Percentiles rank a stretch among this genome's conserved stretches.
Evolutionary conservation across 2,888 invertebrate species (phyloP).

Genomic region (Alentia gelatinosa): DNA sequence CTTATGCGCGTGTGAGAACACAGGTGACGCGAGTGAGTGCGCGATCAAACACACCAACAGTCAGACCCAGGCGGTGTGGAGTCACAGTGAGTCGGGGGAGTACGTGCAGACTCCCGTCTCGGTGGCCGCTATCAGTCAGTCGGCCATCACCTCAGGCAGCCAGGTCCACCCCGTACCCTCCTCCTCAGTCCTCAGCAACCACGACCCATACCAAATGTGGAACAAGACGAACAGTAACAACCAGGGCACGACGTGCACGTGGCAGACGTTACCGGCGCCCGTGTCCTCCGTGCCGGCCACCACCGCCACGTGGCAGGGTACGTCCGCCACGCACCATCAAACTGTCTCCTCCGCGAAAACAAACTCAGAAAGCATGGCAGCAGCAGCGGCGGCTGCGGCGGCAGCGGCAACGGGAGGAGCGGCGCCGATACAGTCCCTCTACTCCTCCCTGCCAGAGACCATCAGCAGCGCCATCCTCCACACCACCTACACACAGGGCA

Average conservation of each 20-base stretch:
- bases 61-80: constrained; percentile 28
- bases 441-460: constrained; percentile 39
- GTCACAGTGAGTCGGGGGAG: constrained; percentile 27
- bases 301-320: neutral
- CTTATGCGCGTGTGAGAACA: constrained; percentile 25
- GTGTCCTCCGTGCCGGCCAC: constrained; percentile 16
- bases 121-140: neutral
- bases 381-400: neutral
- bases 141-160: neutral
- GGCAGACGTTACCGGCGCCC: neutral
- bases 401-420: neutral
- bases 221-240: neutral
- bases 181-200: neutral
- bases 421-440: constrained; percentile 20
- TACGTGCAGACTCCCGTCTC: neutral
- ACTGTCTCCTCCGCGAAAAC: neutral
- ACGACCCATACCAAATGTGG: constrained; percentile 44
- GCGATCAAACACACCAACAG: neutral
- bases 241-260: neutral
- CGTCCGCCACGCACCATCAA: neutral
- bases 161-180: constrained; percentile 16
- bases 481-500: constrained; percentile 39
- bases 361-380: neutral
- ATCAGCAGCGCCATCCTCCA: constrained; percentile 43
- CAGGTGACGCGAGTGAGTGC: constrained; percentile 24